phyloP scores from a whole-genome alignment of 64 coral and sea anemone genomes.

The Cladopsammia gracilis region DNA sequence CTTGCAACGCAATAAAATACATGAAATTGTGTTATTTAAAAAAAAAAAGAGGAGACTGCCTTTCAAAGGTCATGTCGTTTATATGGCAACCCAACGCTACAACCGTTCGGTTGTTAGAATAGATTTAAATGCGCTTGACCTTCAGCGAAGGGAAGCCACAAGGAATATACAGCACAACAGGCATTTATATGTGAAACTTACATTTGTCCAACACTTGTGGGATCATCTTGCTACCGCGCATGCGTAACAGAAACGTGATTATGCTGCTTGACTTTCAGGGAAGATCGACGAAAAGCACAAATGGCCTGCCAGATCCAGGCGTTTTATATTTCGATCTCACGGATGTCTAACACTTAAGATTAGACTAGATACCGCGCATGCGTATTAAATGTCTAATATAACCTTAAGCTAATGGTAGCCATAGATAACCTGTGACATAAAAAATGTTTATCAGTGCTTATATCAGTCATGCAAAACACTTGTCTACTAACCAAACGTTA shows the following conservation, averaged over 20 bases:
- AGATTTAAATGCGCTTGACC: slow-evolving; percentile 21
- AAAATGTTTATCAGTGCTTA: too few species aligned
- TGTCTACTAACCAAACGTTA: slow-evolving; percentile 40
- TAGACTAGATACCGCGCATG: neutral
- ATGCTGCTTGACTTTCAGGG: too few species aligned
- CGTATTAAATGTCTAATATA: neutral
- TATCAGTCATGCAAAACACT: too few species aligned
- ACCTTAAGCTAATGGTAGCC: too few species aligned
- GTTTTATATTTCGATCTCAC: too few species aligned
- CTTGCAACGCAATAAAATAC: slow-evolving; percentile 18
- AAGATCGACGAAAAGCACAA: too few species aligned
- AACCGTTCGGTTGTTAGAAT: neutral
- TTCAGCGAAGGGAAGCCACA: slow-evolving; percentile 1
- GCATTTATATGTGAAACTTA: neutral
- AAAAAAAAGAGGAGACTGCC: neutral
- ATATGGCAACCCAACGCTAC: neutral
- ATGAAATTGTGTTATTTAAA: too few species aligned
- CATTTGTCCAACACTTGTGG: neutral
- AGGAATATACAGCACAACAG: too few species aligned
- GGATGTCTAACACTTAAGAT: neutral
- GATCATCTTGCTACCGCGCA: neutral
- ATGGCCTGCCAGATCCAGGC: too few species aligned
- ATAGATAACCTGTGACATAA: too few species aligned
- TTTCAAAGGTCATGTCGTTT: neutral
- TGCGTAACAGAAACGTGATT: neutral